Evolutionary conservation across 92 coral and sea anemone genomes (phyloP).

Genomic region (Micromussa lordhowensis): DNA sequence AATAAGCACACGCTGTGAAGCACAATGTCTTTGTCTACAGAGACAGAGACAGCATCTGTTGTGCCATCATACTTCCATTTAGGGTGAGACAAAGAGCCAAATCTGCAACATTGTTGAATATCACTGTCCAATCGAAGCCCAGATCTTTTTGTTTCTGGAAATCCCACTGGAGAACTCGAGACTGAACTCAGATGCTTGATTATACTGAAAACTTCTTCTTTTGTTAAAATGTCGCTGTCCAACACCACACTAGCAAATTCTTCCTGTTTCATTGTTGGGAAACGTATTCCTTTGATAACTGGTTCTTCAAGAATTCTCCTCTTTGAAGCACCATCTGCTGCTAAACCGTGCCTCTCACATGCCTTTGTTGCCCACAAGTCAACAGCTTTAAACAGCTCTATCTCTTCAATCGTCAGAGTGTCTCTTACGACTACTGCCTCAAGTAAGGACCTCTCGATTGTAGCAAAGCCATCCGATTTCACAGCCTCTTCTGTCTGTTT

Average conservation of each 20-base stretch:
- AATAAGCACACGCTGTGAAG: not conserved
- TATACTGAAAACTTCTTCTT: not conserved
- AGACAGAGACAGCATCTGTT: not conserved
- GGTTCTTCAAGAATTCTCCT: conserved; percentile 20
- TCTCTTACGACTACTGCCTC: not conserved
- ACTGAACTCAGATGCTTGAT: not conserved
- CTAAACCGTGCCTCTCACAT: conserved; percentile 53
- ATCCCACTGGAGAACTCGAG: not conserved
- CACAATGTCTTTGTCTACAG: not conserved
- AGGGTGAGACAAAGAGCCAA: not conserved
- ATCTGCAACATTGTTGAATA: not conserved
- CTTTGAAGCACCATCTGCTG: not conserved
- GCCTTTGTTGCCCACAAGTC: conserved; percentile 64
- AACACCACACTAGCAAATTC: not conserved
- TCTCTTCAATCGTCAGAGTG: conserved; percentile 36
- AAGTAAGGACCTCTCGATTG: conserved; percentile 40
- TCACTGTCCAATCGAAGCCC: not conserved
- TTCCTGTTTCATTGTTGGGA: not conserved
- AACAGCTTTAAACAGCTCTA: conserved; percentile 63
- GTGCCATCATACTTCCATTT: not conserved
- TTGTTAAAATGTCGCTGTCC: not conserved
- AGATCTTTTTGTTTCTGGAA: not conserved
- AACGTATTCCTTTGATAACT: conserved; percentile 5
- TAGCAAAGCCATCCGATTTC: conserved; percentile 50
- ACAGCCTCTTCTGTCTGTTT: conserved; percentile 58